Evolutionary conservation across 2,888 invertebrate species (phyloP), one percentile per base, ranked within the genome.

Genomic region (Drosophila buzzatii): DNA sequence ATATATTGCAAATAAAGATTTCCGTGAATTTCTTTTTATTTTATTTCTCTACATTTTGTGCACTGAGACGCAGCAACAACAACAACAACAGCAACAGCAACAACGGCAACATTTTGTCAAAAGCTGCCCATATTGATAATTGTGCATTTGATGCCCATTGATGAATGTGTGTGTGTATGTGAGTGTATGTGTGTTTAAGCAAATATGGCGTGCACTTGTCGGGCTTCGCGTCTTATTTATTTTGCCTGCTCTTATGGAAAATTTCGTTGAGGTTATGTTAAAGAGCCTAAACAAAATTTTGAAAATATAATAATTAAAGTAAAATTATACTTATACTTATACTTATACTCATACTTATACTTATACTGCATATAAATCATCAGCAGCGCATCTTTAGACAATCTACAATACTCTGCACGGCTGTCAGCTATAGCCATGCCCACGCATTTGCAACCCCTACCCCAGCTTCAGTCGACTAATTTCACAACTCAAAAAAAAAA

Each of bases 1-100:
- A 85, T 88, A 85, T 87, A 79, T 88, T 75, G 74, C 49, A 59
- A 64, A 82, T 72, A 72, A 79, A 82, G 73, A 87, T 89, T 89
- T 89, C 89, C 84, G 76, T 51, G 72, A 85, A 84, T 12, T 49
- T 31, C n/a, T 51, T 51, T 51, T 72, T 81, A 53, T 53, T 23
- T 27, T n/a, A 23, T 31, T 56, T 42, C 69, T 82, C 71, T 76
- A 56, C 70, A 71, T 75, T 68, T 76, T 73, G 35, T 51, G 58
- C 47, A 62, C 61, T 52, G 57, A 68, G 52, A 51, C 58, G 58
- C 66, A 64, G 42, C 51, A 59, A 52, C n/a, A 67, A 51, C 49
- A 57, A 44, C 31, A 49, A 42, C 42, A 59, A 56, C n/a, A 68
- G 44, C 27, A 61, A 52, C n/a, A 67, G 42, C n/a, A 60, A 23